Conservation (phyloP, 2,797 vertebrate species). For the Urophycis tenuis region DNA sequence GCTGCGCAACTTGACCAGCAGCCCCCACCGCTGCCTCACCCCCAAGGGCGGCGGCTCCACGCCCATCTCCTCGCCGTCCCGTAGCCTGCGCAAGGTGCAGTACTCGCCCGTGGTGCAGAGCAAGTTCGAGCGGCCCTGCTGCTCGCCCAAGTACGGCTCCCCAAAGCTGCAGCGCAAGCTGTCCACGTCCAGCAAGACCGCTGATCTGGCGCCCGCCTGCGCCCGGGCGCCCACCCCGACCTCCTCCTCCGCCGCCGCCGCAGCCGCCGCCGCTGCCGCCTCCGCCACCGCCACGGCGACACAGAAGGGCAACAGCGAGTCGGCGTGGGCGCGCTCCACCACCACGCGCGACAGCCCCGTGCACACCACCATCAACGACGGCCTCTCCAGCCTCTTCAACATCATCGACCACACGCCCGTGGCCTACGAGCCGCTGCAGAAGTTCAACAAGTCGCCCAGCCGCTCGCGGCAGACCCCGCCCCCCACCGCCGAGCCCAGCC, state of each 20-base stretch:
- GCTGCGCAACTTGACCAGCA: slow-evolving; percentile 85
- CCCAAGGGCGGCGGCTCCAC: slow-evolving; percentile 84
- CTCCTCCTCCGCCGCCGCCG: slow-evolving; percentile 62
- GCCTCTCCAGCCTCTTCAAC: slow-evolving; percentile 97
- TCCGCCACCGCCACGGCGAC: slow-evolving; percentile 68
- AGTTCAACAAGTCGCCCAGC: slow-evolving; percentile 80
- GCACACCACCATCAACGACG: slow-evolving; percentile 95
- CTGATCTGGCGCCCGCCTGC: slow-evolving; percentile 68
- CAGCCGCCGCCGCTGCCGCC: slow-evolving; percentile 63
- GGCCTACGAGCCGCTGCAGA: slow-evolving; percentile 77
- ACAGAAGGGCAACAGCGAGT: slow-evolving; percentile 90
- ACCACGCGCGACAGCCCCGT: slow-evolving; percentile 95
- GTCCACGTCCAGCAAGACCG: slow-evolving; percentile 69
- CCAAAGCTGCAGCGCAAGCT: slow-evolving; percentile 92
- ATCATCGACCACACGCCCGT: slow-evolving; percentile 94
- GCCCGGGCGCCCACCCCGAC: slow-evolving; percentile 61
- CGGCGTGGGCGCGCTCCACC: slow-evolving; percentile 96
- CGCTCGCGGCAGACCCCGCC: slow-evolving; percentile 72
- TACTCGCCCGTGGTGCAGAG: slow-evolving; percentile 87
- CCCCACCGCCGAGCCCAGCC: slow-evolving; percentile 51
- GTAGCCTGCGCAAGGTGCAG: slow-evolving; percentile 84
- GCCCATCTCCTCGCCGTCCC: slow-evolving; percentile 89
- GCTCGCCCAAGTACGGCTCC: slow-evolving; percentile 95
- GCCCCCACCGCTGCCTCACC: slow-evolving; percentile 94
- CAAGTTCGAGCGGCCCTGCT: slow-evolving; percentile 95